Evolutionary conservation across 2,888 invertebrate genomes (phyloP).

Genomic region (Ecdyonurus torrentis): DNA sequence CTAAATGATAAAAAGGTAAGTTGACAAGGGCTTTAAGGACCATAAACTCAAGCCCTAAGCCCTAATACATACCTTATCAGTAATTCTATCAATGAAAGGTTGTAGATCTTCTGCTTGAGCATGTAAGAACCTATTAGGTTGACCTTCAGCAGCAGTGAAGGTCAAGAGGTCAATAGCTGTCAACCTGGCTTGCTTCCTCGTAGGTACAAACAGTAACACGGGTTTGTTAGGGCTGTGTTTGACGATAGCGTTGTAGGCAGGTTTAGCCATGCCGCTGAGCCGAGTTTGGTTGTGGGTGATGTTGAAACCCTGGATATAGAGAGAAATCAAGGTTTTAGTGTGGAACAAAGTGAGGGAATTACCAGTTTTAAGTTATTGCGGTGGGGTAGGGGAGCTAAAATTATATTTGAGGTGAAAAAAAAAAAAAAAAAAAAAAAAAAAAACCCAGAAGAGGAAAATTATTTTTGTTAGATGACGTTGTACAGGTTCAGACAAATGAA

Average conservation of each 20-base stretch:
- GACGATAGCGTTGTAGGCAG: slow-evolving; percentile 83
- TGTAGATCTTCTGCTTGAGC: slow-evolving; percentile 72
- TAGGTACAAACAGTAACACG: slow-evolving; percentile 80
- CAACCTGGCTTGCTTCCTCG: slow-evolving; percentile 77
- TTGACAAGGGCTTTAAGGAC: no score
- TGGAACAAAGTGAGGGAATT: no score
- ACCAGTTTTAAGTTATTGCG: no score
- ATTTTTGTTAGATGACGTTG: neutral
- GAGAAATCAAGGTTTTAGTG: no score
- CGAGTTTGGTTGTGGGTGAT: slow-evolving; percentile 94
- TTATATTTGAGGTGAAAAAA: no score
- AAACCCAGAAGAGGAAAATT: no score
- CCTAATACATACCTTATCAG: slow-evolving; percentile 70
- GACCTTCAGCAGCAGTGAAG: slow-evolving; percentile 77
- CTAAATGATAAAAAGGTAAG: no score
- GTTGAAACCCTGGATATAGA: slow-evolving; percentile 62
- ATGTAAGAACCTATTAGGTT: slow-evolving; percentile 76
- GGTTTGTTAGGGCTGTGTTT: slow-evolving; percentile 72
- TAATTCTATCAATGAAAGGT: slow-evolving; percentile 73
- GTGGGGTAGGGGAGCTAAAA: no score
- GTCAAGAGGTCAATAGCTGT: slow-evolving; percentile 93
- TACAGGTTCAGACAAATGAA: no score
- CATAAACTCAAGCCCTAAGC: no score
- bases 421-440: slow-evolving; percentile 1
- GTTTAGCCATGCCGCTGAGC: slow-evolving; percentile 94